Percentiles rank a stretch among this genome's conserved stretches.
Conservation (phyloP, 2,888 invertebrate genomes). For the Bellardia pandia region DNA sequence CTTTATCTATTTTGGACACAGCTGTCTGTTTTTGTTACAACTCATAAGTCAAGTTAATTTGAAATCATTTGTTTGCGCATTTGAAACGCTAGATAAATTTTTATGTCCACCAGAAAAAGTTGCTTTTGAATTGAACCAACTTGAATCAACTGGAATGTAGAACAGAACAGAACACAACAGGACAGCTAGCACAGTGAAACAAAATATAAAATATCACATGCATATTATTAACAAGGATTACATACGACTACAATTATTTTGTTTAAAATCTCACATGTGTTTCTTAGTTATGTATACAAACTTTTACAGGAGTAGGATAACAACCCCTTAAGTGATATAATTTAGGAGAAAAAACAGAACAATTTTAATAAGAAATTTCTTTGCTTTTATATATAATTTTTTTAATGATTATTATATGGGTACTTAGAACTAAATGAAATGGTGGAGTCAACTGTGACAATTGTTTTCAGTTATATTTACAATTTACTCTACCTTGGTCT, state of each 20-base stretch:
- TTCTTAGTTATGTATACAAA: not conserved
- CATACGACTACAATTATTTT: conserved; percentile 47
- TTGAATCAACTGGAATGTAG: not conserved
- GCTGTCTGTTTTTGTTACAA: conserved; percentile 80
- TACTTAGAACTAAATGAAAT: too few relatives aligned
- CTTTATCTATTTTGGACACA: conserved; percentile 70
- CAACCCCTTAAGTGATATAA: not conserved
- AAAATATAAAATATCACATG: conserved; percentile 61
- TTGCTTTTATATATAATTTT: too few relatives aligned
- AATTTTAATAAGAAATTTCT: not conserved
- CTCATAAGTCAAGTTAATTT: conserved; percentile 83
- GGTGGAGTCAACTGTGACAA: too few relatives aligned
- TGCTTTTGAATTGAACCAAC: conserved; percentile 4
- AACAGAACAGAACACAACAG: conserved; percentile 23
- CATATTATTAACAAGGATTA: conserved; percentile 73
- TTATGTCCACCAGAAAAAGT: conserved; percentile 68
- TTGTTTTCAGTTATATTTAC: too few relatives aligned
- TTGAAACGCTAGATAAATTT: conserved; percentile 80
- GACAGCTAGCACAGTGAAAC: not conserved
- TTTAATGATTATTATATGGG: too few relatives aligned
- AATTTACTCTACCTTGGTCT: too few relatives aligned
- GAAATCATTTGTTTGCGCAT: conserved; percentile 80
- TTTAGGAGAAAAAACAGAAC: not conserved
- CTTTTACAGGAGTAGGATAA: not conserved
- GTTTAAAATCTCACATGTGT: conserved; percentile 17